Evolutionary conservation across 2,797 vertebrate species (phyloP).

Genomic region (Coregonus ussuriensis): DNA sequence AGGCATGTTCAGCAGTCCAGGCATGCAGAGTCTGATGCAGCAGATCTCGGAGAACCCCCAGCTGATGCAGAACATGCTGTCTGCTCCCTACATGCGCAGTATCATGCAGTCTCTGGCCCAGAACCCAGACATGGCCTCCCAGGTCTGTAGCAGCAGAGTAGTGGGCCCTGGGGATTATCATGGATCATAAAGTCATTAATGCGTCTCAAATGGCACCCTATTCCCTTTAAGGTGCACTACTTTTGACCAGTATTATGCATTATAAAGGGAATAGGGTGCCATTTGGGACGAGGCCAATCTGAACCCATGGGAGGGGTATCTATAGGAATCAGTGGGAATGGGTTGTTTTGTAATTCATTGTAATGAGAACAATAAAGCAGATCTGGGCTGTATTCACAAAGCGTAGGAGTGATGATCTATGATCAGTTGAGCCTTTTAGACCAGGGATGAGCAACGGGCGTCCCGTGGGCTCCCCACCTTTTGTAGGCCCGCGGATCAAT

Average conservation of each 20-base stretch:
- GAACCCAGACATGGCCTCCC: conserved; percentile 95
- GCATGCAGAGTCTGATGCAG: conserved; percentile 97
- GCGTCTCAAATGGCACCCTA: no score
- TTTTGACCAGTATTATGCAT: background rate
- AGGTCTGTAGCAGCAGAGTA: conserved; percentile 72
- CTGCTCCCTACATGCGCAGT: conserved; percentile 96
- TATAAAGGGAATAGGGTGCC: background rate
- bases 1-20: conserved; percentile 97
- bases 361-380: background rate
- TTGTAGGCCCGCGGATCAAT: no score
- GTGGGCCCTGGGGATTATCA: background rate
- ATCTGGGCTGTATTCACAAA: no score
- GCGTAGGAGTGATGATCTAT: no score
- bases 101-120: conserved; percentile 96
- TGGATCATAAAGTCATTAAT: no score
- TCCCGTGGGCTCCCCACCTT: no score
- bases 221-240: background rate
- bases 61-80: conserved; percentile 98
- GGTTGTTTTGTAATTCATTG: background rate
- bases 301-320: background rate
- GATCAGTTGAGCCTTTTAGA: no score
- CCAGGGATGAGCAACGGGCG: no score
- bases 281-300: background rate
- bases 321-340: background rate
- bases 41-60: conserved; percentile 98